Evolutionary conservation across 2,113 vertebrate species (phyloP), one percentile per base, ranked within the genome.

Genomic region (Nycticryphes semicollaris): DNA sequence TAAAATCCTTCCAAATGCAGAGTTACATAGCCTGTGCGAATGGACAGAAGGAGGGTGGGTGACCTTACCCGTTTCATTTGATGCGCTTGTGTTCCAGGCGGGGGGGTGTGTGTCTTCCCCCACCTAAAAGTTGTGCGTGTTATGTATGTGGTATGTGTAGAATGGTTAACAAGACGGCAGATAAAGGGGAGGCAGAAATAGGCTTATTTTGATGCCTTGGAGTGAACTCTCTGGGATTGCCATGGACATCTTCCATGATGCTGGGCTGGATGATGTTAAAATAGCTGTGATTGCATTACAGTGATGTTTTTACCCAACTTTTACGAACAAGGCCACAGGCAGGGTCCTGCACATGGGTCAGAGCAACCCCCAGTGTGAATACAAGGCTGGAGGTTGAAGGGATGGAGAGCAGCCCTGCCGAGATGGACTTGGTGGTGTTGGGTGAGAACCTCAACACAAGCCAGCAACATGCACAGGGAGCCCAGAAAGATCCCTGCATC

Each of bases 211-310:
- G 15, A 20, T 85, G 62, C 35, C 12, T 85, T 51, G 30, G 16
- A 7, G 18, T 35, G 47, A 72, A 27, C 23, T 73, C 8, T 8
- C 45, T 76, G 59, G 28, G 28, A 7, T 77, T 54, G 41, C 50
- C 0, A 0, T 50, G 72, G 33, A 5, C 2, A 1, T 31, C 43
- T 70, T 47, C 18, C 17, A 1, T 2, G 25, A 3, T 35, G 37
- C 25, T 50, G 19, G 31, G 43, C 68, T 69, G 28, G 30, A 7
- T 0, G 1, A 6, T 53, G 8, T 89, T 87, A 41, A 62, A 74
- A 45, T 70, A 19, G 0, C 1, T 41, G 24, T 72, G 27, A 27
- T 54, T 64, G 53, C 3, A 0, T 39, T 47, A 24, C 20, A 22
- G 19, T 50, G 48, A 22, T 41, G 54, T 24, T 77, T 72, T 85